Percentiles rank a stretch among this genome's conserved stretches.
phyloP scores from a whole-genome alignment of 2,888 invertebrate species.

The Nomada hirtipes region DNA sequence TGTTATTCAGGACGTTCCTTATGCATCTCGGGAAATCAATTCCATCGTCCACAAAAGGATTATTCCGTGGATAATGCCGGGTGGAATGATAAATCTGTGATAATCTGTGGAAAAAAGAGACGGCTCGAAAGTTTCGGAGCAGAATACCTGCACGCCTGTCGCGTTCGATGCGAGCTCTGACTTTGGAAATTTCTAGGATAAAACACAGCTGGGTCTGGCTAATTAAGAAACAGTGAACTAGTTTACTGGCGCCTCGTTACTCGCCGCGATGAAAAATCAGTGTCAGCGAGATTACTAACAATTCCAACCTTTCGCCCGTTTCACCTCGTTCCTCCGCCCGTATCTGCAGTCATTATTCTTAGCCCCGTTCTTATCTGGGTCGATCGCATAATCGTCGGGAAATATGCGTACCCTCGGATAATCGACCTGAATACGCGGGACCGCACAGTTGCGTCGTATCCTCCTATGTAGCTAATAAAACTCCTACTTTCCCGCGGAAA shows the following conservation, averaged over 20 bases:
- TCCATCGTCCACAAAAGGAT: neutral
- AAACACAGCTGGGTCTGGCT: slow-evolving; percentile 5
- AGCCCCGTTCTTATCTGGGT: slow-evolving; percentile 54
- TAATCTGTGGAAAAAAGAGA: too few relatives aligned
- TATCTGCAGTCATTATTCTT: slow-evolving; percentile 61
- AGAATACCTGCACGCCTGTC: too few relatives aligned
- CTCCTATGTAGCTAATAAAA: neutral
- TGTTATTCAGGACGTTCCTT: neutral
- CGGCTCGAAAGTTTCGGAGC: neutral
- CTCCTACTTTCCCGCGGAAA: neutral
- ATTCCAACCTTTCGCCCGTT: slow-evolving; percentile 31
- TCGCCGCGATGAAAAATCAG: slow-evolving; percentile 48
- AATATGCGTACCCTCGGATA: slow-evolving; percentile 51
- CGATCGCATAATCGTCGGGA: slow-evolving; percentile 62
- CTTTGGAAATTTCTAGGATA: slow-evolving; percentile 10
- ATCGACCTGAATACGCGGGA: slow-evolving; percentile 40
- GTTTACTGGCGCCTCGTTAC: slow-evolving; percentile 38
- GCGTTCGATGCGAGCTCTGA: neutral
- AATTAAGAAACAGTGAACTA: slow-evolving; percentile 45
- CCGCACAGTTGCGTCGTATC: slow-evolving; percentile 1
- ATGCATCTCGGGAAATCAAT: neutral
- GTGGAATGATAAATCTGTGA: too few relatives aligned
- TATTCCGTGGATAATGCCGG: neutral
- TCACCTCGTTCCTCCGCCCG: slow-evolving; percentile 32
- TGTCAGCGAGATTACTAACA: slow-evolving; percentile 46